A percentile compares a stretch with the other conserved stretches of the same genome.
Evolutionary conservation across 1,140 invertebrate genomes (phyloP).

Genomic region (Eumeta japonica): DNA sequence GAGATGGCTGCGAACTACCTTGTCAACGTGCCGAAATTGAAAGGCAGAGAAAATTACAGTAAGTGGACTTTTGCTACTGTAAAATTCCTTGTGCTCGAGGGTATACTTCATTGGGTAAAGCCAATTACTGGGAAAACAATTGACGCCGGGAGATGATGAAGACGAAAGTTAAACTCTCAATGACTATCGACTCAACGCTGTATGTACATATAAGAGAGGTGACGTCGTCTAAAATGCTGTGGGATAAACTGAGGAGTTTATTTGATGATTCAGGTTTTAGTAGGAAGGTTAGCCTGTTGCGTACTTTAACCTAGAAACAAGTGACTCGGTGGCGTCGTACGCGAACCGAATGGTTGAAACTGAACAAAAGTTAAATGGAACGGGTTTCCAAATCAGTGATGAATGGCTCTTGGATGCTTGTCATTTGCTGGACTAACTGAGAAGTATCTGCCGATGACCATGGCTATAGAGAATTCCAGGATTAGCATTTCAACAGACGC

Average conservation of each 20-base stretch:
- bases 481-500: constrained; percentile 28
- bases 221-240: constrained; percentile 17
- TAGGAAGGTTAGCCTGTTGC: constrained; percentile 17
- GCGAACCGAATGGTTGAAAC: too few relatives aligned
- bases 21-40: too few relatives aligned
- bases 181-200: constrained; percentile 20
- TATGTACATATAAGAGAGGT: constrained; percentile 20
- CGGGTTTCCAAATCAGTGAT: constrained; percentile 28
- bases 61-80: too few relatives aligned
- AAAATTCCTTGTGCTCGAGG: too few relatives aligned
- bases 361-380: constrained; percentile 25
- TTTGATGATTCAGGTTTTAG: constrained; percentile 23
- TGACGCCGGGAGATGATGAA: constrained; percentile 4
- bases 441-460: constrained; percentile 43
- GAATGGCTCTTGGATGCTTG: constrained; percentile 32
- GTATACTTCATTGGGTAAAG: too few relatives aligned
- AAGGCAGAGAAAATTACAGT: too few relatives aligned
- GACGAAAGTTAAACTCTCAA: constrained; percentile 15
- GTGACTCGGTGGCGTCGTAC: too few relatives aligned
- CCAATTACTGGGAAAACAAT: too few relatives aligned
- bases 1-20: too few relatives aligned
- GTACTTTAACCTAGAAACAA: constrained; percentile 16
- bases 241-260: constrained; percentile 15
- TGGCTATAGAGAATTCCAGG: constrained; percentile 29
- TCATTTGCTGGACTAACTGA: constrained; percentile 36